Percentiles rank a stretch among this genome's conserved stretches.
Conservation (phyloP, 2,113 vertebrate species). For the Myiagra hebetior region DNA sequence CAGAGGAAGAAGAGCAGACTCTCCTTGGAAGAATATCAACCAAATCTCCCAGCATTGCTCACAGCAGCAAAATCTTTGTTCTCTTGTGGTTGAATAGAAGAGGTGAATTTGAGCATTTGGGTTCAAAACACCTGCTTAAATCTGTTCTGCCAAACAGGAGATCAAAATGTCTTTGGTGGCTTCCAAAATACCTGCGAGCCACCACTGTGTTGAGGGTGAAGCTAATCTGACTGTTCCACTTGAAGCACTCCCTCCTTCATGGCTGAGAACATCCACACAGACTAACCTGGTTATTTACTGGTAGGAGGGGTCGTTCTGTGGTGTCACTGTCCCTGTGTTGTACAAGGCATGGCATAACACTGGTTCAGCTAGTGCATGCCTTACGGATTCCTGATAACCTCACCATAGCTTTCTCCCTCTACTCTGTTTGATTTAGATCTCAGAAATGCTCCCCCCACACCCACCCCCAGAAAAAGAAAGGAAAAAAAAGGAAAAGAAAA, state of each 20-base stretch:
- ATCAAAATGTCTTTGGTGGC: not conserved
- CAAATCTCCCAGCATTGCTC: not conserved
- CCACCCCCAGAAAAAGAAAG: accelerated
- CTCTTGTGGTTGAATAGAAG: not conserved
- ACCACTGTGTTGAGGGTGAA: not conserved
- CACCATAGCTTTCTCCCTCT: not conserved
- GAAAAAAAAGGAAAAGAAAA: accelerated
- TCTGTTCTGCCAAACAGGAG: not conserved
- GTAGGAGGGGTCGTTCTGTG: not conserved
- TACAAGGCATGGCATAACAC: not conserved
- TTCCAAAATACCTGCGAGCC: not conserved
- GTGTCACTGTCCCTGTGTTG: not conserved
- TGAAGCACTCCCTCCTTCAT: not conserved
- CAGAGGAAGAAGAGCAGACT: not conserved
- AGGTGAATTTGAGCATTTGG: not conserved
- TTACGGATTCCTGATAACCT: not conserved
- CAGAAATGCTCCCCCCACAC: not conserved
- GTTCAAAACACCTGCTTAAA: not conserved
- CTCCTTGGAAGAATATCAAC: not conserved
- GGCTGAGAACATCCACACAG: not conserved
- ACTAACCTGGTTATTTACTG: not conserved
- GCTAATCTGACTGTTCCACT: not conserved
- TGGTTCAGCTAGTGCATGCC: not conserved
- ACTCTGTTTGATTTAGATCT: not conserved
- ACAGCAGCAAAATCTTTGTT: not conserved